These are phyloP conservation scores for Menura novaehollandiae DNA, from an alignment of 2,113 vertebrate species.

Conservation along the genomic window DNA sequence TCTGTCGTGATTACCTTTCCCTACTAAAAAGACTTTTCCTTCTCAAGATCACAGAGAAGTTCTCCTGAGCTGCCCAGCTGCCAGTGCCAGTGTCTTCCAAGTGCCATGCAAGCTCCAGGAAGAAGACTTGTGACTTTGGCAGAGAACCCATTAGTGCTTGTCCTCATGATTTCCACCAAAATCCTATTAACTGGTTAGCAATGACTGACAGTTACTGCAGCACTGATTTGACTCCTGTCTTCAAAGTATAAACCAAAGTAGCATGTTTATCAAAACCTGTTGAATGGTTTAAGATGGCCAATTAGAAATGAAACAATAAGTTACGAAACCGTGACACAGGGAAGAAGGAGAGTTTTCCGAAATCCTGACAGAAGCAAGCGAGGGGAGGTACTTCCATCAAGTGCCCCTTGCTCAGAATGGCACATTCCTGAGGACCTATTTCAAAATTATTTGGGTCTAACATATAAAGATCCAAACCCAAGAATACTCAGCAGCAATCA, in stretches of 20 bases:
- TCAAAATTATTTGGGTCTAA: not conserved
- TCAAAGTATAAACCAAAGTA: not conserved
- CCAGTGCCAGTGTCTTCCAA: not conserved
- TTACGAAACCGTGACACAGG: not conserved
- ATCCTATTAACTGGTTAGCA: not conserved
- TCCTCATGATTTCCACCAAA: not conserved
- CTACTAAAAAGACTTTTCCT: not conserved
- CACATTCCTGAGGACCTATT: not conserved
- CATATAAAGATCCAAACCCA: not conserved
- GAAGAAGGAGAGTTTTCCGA: not conserved
- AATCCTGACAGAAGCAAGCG: not conserved
- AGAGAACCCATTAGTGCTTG: not conserved
- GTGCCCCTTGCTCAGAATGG: not conserved
- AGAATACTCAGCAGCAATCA: not conserved
- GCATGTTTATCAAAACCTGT: not conserved
- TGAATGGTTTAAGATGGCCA: not conserved
- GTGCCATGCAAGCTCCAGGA: not conserved
- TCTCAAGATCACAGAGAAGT: not conserved
- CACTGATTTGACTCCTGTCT: not conserved
- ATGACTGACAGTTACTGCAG: not conserved
- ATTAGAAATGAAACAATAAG: not conserved
- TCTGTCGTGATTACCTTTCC: not conserved
- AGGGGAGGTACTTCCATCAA: not conserved
- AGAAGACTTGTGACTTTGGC: not conserved
- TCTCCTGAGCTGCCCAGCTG: not conserved